A percentile compares a stretch with the other conserved stretches of the same genome.
Evolutionary conservation across 2,797 vertebrate species (phyloP).

Genomic region (Pseudomugil tenellus): DNA sequence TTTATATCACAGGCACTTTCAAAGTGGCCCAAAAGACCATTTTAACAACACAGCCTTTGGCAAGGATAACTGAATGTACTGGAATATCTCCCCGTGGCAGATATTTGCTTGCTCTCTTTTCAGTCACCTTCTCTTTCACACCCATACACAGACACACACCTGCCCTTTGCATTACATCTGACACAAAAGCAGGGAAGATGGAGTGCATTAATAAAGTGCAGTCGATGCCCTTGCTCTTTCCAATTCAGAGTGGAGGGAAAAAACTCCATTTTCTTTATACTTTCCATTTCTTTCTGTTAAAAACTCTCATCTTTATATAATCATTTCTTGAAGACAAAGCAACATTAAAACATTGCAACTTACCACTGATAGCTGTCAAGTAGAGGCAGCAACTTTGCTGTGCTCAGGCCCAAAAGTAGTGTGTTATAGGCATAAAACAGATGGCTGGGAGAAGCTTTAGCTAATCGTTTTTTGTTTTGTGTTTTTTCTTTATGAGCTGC

Average conservation of each 20-base stretch:
- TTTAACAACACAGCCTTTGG: constrained; percentile 11
- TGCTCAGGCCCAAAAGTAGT: constrained; percentile 27
- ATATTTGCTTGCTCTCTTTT: constrained; percentile 29
- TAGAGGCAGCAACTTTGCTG: constrained; percentile 32
- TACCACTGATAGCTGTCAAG: constrained; percentile 44
- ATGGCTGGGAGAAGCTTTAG: constrained; percentile 55
- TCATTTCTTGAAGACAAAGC: constrained; percentile 52
- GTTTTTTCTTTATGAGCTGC: constrained; percentile 20
- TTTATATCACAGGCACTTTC: constrained; percentile 31
- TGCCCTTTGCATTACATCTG: constrained; percentile 44
- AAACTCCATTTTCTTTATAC: constrained; percentile 61
- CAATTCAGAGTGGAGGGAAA: constrained; percentile 40
- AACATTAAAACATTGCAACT: constrained; percentile 50
- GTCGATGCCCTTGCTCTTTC: constrained; percentile 39
- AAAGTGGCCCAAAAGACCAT: constrained; percentile 9
- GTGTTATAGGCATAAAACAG: constrained; percentile 55
- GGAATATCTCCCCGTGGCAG: constrained; percentile 29
- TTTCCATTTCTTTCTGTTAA: constrained; percentile 18
- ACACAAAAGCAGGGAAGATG: constrained; percentile 56
- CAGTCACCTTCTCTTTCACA: constrained; percentile 22
- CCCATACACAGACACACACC: constrained; percentile 26
- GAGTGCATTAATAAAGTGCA: constrained; percentile 62
- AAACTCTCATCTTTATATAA: constrained; percentile 46
- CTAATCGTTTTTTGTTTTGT: constrained; percentile 53
- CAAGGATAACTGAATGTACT: constrained; percentile 35